Evolutionary conservation across 1,140 invertebrate species (phyloP).

Genomic region (Drosophila bipectinata): DNA sequence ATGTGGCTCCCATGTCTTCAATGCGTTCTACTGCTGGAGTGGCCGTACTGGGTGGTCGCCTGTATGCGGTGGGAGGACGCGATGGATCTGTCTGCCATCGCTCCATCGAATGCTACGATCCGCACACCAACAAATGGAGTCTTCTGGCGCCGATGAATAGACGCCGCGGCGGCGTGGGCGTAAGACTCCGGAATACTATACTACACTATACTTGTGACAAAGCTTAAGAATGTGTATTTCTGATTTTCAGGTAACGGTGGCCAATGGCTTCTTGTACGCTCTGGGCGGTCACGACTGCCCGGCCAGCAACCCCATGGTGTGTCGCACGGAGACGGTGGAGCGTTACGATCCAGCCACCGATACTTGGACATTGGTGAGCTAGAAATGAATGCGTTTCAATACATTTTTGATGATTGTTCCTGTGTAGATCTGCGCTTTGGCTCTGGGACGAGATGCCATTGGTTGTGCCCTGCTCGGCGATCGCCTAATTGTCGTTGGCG

Average conservation of each 20-base stretch:
- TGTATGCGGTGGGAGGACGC: constrained; percentile 96
- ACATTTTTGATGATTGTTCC: not conserved
- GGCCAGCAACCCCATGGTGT: constrained; percentile 91
- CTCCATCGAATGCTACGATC: constrained; percentile 97
- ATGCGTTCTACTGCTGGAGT: constrained; percentile 95
- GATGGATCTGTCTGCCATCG: constrained; percentile 95
- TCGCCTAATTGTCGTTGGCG: constrained; percentile 94
- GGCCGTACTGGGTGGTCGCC: constrained; percentile 92
- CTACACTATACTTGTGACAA: not conserved
- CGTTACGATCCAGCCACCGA: constrained; percentile 92
- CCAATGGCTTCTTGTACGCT: constrained; percentile 93
- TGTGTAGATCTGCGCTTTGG: constrained; percentile 88
- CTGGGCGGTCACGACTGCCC: constrained; percentile 96
- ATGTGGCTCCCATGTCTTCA: constrained; percentile 93
- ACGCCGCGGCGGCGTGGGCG: constrained; percentile 94
- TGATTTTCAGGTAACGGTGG: constrained; percentile 87
- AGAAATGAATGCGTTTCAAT: not conserved
- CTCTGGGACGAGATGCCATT: constrained; percentile 94
- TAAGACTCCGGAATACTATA: constrained; percentile 41
- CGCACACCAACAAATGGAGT: constrained; percentile 95
- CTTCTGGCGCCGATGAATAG: constrained; percentile 94
- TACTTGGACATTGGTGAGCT: constrained; percentile 92
- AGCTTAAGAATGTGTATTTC: not conserved
- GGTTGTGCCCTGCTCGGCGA: constrained; percentile 96
- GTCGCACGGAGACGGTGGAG: constrained; percentile 95